Percentiles rank a stretch among this genome's conserved stretches.
These are phyloP conservation scores for Gopherus evgoodei DNA, from an alignment of 2,113 vertebrate species.

Conservation along the genomic window DNA sequence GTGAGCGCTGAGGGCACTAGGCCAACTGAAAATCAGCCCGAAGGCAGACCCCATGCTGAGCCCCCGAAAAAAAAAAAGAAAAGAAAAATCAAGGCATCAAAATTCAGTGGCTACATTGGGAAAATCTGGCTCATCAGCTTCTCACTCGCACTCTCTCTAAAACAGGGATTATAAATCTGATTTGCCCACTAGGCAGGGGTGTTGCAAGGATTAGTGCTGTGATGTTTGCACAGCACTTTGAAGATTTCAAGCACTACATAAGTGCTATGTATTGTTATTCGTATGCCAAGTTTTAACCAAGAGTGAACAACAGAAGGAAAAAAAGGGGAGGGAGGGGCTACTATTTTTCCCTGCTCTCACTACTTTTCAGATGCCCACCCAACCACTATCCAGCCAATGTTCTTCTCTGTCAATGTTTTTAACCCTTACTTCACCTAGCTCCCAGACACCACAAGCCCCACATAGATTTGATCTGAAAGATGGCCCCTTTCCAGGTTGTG, in stretches of 20 bases:
- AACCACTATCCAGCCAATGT: slow-evolving; percentile 46
- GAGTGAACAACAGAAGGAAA: not conserved
- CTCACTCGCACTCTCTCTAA: not conserved
- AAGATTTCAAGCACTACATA: slow-evolving; percentile 57
- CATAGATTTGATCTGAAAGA: slow-evolving; percentile 44
- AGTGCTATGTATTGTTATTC: slow-evolving; percentile 41
- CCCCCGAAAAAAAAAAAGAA: rapidly evolving
- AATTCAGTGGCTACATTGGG: rapidly evolving
- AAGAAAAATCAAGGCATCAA: too few species aligned
- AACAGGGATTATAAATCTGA: slow-evolving; percentile 2
- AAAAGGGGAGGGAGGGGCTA: not conserved
- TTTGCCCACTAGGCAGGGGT: slow-evolving; percentile 61
- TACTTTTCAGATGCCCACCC: slow-evolving; percentile 51
- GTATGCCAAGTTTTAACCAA: slow-evolving; percentile 53
- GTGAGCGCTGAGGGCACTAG: not conserved
- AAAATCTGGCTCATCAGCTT: not conserved
- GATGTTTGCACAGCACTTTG: slow-evolving; percentile 62
- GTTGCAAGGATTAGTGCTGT: slow-evolving; percentile 54
- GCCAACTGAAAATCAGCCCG: not conserved
- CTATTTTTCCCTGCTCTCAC: not conserved
- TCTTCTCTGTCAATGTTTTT: slow-evolving; percentile 29
- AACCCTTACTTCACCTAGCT: slow-evolving; percentile 36
- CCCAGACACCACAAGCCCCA: slow-evolving; percentile 63
- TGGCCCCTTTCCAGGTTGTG: slow-evolving; percentile 52
- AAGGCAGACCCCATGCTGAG: not conserved